These are phyloP conservation scores for Hemibagrus guttatus DNA, from an alignment of 2,797 vertebrate species.

Conservation along the genomic window DNA sequence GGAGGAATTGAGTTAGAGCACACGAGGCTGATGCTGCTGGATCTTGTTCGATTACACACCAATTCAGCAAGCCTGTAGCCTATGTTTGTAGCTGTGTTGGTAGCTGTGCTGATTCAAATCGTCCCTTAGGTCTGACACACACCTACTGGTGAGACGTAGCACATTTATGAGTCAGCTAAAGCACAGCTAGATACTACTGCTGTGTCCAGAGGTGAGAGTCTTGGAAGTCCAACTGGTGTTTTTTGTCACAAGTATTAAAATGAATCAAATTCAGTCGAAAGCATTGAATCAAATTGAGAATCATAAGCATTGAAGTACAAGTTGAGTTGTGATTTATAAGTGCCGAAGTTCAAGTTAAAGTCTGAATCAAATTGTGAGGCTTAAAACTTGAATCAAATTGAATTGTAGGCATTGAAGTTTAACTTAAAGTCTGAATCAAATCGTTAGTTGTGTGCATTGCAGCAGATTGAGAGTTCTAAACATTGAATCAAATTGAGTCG, in stretches of 20 bases:
- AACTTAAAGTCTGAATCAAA: not conserved
- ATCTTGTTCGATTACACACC: not conserved
- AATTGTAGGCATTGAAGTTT: not conserved
- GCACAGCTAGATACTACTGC: not conserved
- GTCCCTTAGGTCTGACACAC: not conserved
- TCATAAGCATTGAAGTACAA: not conserved
- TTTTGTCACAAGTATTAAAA: not conserved
- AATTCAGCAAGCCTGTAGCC: not conserved
- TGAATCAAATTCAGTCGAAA: not conserved
- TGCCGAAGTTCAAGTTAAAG: no score
- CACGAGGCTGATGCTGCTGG: not conserved
- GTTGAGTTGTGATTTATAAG: not conserved
- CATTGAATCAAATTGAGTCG: not conserved
- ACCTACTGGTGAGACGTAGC: not conserved
- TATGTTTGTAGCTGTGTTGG: no score
- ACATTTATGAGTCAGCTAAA: not conserved
- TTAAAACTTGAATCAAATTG: no score
- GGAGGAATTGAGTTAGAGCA: not conserved
- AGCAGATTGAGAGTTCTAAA: not conserved
- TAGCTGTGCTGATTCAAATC: not conserved
- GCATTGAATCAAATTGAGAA: not conserved
- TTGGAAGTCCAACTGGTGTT: not conserved
- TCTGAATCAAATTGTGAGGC: no score
- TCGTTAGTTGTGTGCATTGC: no score
- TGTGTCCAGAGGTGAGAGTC: not conserved